Conservation (phyloP, 2,797 vertebrate genomes). For the Novumbra hubbsi region DNA sequence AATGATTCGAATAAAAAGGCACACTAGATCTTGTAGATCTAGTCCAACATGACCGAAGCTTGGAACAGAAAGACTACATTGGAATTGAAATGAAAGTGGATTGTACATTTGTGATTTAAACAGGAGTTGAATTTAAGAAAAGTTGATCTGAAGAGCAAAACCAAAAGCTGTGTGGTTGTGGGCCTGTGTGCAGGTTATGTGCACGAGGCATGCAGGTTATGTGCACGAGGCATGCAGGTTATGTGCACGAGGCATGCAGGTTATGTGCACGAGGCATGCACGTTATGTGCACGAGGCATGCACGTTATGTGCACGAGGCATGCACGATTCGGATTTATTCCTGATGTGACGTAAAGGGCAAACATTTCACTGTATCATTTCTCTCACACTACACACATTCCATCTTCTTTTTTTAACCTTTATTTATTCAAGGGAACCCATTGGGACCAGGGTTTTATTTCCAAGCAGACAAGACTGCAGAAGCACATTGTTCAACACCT, state of each 20-base stretch:
- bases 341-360: slow-evolving; percentile 51
- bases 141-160: slow-evolving; percentile 37
- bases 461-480: slow-evolving; percentile 39
- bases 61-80: slow-evolving; percentile 49
- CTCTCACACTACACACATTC: slow-evolving; percentile 20
- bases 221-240: no score
- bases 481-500: slow-evolving; percentile 65
- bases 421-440: no score
- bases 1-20: neutral
- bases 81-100: slow-evolving; percentile 46
- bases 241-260: no score
- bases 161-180: slow-evolving; percentile 30
- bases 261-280: slow-evolving; percentile 6
- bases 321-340: no score
- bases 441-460: slow-evolving; percentile 3
- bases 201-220: neutral
- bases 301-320: neutral
- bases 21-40: neutral
- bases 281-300: no score
- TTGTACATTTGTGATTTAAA: slow-evolving; percentile 47
- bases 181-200: slow-evolving; percentile 43
- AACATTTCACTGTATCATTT: slow-evolving; percentile 49
- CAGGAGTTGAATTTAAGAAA: slow-evolving; percentile 46
- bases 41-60: slow-evolving; percentile 26
- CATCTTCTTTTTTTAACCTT: slow-evolving; percentile 27